Evolutionary conservation across 2,888 invertebrate genomes (phyloP).

Genomic region (Zygaena filipendulae): DNA sequence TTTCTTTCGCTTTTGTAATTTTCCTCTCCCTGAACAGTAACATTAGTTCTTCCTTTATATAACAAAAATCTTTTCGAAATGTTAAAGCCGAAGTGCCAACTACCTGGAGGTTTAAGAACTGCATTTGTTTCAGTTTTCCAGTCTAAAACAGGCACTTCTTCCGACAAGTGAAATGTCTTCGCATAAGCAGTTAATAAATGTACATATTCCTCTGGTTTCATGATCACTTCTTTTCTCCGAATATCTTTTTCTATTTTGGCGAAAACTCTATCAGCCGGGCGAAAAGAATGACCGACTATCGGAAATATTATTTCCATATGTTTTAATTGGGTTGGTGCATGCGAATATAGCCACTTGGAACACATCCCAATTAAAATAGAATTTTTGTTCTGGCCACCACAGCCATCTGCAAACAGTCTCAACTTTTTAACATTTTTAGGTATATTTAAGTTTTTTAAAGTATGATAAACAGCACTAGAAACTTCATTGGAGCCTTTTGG

Average conservation of each 20-base stretch:
- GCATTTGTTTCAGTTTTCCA: neutral
- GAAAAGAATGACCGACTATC: slow-evolving; percentile 19
- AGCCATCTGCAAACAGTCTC: slow-evolving; percentile 24
- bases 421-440: slow-evolving; percentile 16
- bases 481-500: slow-evolving; percentile 21
- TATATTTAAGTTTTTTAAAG: slow-evolving; percentile 14
- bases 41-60: neutral
- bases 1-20: slow-evolving; percentile 1
- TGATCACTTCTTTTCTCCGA: neutral
- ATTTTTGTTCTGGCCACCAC: slow-evolving; percentile 26
- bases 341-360: slow-evolving; percentile 17
- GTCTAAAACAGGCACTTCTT: neutral
- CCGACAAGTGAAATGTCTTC: neutral
- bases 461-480: slow-evolving; percentile 20
- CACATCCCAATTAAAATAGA: slow-evolving; percentile 21
- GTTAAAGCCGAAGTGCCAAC: neutral
- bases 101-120: neutral
- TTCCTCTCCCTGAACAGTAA: neutral
- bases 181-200: neutral
- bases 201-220: neutral
- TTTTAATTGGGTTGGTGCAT: slow-evolving; percentile 14
- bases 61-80: neutral
- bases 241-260: neutral
- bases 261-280: slow-evolving; percentile 6
- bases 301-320: slow-evolving; percentile 18